Evolutionary conservation across 2,113 vertebrate genomes (phyloP).

Genomic region (Clarias macrocephalus): DNA sequence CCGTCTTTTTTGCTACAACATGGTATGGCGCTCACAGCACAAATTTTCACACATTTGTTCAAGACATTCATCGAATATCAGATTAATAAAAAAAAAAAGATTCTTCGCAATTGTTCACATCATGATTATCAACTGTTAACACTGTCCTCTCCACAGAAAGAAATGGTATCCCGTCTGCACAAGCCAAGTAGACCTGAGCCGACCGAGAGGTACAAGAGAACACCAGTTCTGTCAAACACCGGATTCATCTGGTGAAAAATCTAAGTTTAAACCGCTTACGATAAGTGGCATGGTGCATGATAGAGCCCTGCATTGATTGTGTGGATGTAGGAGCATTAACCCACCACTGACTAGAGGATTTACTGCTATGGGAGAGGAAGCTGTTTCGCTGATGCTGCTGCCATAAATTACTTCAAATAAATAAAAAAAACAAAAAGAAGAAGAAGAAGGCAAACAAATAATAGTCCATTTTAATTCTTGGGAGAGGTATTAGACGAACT

Average conservation of each 20-base stretch:
- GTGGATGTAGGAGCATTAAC: conserved; percentile 43
- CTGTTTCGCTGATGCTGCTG: conserved; percentile 52
- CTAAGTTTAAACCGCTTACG: conserved; percentile 27
- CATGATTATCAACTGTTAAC: background rate
- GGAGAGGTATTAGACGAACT: conserved; percentile 11
- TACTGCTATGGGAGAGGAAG: conserved; percentile 44
- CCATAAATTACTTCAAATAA: conserved; percentile 50
- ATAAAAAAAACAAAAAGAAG: conserved; percentile 34
- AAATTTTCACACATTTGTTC: background rate
- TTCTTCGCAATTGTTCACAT: background rate
- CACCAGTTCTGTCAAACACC: background rate
- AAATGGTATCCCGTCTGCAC: conserved; percentile 63
- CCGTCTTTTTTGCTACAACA: background rate
- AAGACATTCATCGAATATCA: background rate
- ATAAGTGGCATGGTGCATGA: conserved; percentile 18
- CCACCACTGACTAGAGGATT: conserved; percentile 40
- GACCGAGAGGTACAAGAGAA: conserved; percentile 43
- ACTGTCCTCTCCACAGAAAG: conserved; percentile 68
- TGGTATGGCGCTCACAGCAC: background rate
- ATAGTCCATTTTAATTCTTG: conserved; percentile 20
- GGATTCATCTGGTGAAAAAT: background rate
- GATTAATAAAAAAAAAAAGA: background rate
- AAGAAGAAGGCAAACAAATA: conserved; percentile 26
- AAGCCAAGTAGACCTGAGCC: conserved; percentile 55
- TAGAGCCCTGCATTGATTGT: conserved; percentile 47